A percentile compares a stretch with the other conserved stretches of the same genome.
phyloP scores from a whole-genome alignment of 53 echinoderm and acorn worm genomes.

The Patiria pectinifera region DNA sequence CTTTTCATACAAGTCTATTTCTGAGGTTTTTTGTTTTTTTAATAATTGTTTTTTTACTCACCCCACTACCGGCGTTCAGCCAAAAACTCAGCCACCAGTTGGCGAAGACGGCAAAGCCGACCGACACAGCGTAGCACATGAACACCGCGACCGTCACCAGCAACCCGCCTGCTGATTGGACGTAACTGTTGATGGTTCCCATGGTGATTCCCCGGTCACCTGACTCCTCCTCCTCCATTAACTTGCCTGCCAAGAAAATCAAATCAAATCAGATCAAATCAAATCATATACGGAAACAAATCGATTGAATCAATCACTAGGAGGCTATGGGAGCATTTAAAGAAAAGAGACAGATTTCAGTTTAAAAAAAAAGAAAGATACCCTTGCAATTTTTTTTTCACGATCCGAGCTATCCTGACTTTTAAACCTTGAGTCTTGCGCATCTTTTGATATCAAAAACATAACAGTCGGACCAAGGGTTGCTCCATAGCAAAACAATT shows the following conservation, averaged over 20 bases:
- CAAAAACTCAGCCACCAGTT: conserved; percentile 86
- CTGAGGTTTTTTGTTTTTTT: no score
- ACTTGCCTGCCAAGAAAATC: conserved; percentile 64
- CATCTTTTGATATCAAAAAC: no score
- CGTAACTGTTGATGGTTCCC: conserved; percentile 65
- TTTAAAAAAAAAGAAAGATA: no score
- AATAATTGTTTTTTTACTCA: conserved; percentile 21
- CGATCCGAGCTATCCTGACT: no score
- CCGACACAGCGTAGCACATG: conserved; percentile 33
- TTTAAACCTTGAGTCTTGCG: no score
- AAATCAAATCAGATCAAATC: background rate
- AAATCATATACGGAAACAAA: background rate
- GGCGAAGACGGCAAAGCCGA: conserved; percentile 60
- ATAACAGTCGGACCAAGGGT: no score
- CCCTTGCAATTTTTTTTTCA: no score
- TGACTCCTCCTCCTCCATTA: conserved; percentile 64
- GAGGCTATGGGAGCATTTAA: no score
- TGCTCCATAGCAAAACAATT: no score
- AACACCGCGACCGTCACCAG: conserved; percentile 6
- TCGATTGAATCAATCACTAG: no score
- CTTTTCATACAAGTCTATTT: background rate
- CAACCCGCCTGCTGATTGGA: conserved; percentile 74
- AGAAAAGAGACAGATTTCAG: no score
- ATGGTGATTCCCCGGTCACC: conserved; percentile 42
- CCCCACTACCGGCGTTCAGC: conserved; percentile 74